Evolutionary conservation across 2,797 vertebrate genomes (phyloP), one percentile per base, ranked within the genome.

Genomic region (Scolopax bukidnonensis): DNA sequence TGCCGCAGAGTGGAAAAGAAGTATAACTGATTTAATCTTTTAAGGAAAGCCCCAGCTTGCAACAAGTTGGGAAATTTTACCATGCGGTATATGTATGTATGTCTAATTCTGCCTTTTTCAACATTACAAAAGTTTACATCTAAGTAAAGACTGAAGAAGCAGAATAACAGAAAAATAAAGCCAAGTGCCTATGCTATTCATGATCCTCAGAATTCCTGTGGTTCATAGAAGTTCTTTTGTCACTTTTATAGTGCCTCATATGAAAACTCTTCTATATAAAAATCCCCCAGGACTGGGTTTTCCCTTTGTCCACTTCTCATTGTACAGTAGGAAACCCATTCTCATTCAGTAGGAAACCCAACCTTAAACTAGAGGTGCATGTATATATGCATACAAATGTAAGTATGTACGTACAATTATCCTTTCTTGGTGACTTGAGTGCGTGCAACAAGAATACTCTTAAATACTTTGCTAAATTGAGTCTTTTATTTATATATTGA

Each of bases 71-170:
- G 24, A 51, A 75, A 47, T 56, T 65, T 74, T 91, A 41, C 43
- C 5, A 6, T 33, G 18, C 11, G 4, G 0, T 79, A 5, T 48
- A 25, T 0, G 0, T 89, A 32, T 13, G 9, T 75, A 23, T 47
- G 11, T 43, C 51, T 64, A 19, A 27, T 69, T 93, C 43, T 38
- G 9, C 45, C 57, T 60, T 84, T 85, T 70, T 60, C 32, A 75
- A 25, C n/a, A 43, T 50, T 70, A 48, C 11, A 48, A 23, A 73
- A 20, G 30, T 60, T 45, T 70, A 48, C 24, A 50, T 59, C 20
- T 50, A 54, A 71, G 53, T n/a, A 90, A 73, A 51, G 21, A 57
- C 9, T 4, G 8, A 80, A 41, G 27, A n/a, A 40, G 25, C 20
- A 59, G n/a, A 80, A 38, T 74, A 69, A 63, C 45, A 67, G 38